A percentile compares a stretch with the other conserved stretches of the same genome.
phyloP scores from a whole-genome alignment of 2,888 invertebrate genomes.

The Plagiodera versicolora region DNA sequence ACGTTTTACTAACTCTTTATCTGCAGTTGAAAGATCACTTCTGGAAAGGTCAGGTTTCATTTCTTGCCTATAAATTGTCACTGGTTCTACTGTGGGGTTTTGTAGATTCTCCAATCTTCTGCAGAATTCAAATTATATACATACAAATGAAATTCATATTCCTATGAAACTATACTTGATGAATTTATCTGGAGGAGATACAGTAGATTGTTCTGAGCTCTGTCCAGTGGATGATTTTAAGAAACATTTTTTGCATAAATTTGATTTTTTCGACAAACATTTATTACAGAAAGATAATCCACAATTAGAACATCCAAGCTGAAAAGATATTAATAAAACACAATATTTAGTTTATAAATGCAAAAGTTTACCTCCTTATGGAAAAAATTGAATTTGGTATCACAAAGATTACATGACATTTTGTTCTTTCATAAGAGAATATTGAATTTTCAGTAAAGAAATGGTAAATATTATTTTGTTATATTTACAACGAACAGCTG shows the following conservation, averaged over 20 bases:
- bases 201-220: conserved; percentile 30
- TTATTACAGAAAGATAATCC: conserved; percentile 82
- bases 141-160: conserved; percentile 5
- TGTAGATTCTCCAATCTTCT: conserved; percentile 60
- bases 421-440: background rate
- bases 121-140: conserved; percentile 18
- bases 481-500: no score
- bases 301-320: conserved; percentile 84
- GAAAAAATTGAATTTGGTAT: conserved; percentile 69
- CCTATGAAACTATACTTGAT: conserved; percentile 54
- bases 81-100: conserved; percentile 60
- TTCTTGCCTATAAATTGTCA: conserved; percentile 58
- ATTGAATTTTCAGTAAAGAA: no score
- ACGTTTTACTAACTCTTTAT: conserved; percentile 67
- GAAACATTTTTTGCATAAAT: conserved; percentile 66
- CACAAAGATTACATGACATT: conserved; percentile 77
- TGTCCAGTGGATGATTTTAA: conserved; percentile 47
- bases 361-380: conserved; percentile 66
- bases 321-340: conserved; percentile 44
- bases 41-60: conserved; percentile 48
- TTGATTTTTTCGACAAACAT: conserved; percentile 74
- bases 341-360: background rate
- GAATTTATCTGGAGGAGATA: conserved; percentile 60
- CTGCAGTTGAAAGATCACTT: conserved; percentile 56
- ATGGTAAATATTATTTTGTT: no score